Base-by-base conservation (phyloP, 1,140 invertebrate genomes). In the Procambarus virginalis region DNA sequence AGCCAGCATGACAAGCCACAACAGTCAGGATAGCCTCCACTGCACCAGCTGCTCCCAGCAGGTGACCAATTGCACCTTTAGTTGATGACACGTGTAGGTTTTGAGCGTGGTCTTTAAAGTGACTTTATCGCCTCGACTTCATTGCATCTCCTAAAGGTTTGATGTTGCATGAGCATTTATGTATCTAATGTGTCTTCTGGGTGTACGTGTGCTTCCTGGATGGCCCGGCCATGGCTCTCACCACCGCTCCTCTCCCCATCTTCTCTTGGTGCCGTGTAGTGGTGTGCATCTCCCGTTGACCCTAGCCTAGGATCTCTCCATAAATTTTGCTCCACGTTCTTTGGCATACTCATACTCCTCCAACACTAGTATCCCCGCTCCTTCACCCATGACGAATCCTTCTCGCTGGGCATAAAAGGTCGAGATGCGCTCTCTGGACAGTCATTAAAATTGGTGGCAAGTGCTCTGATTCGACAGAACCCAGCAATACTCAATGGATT, bases 311-410 rank as follows among this genome's bases (percentile, higher is more conserved):
- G 91, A 99, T 95, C 96, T 99, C 99, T 4, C 96, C 98, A 94
- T 98, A 97, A 92, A 99, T 98, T 95, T 95, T 46, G 96, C 98
- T 58, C 96, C 95, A 93, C 98, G 95, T 64, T 64, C 60, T 46
- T 34, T 89, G 0, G 99, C 99, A 95, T 99, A 97, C 91, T 97
- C 95, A 78, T 98, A 93, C 94, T 98, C 97, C 95, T 99, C 99
- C 60, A 99, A 94, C 14, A 99, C 95, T 79, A 99, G 92, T 90
- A 99, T 95, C 12, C 97, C 97, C 87, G 97, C 96, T 8, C 99
- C 99, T 95, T 99, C 99, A 1, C 98, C 98, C 97, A 99, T 99
- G 0, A 99, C 98, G 95, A 99, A 99, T n/a, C 99, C 99, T 94
- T 99, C 97, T 85, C 99, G 95, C 60, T 96, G 94, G 90, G 96